Evolutionary conservation across 2,888 invertebrate genomes (phyloP), one percentile per base, ranked within the genome.

Genomic region (Nemapogon koenigi): DNA sequence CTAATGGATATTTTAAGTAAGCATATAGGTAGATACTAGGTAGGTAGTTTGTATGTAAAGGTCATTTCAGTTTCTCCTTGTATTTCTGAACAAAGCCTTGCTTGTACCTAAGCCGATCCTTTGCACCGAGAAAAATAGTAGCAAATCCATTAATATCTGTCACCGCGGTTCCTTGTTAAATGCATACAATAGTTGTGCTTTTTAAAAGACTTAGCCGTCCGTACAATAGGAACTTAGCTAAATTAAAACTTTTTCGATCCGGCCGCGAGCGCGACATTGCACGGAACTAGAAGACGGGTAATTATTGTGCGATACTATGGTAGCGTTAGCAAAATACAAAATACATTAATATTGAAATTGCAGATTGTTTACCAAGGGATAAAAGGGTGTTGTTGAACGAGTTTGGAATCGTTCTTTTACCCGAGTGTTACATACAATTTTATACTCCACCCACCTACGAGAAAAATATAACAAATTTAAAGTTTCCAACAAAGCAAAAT

Each of bases 201-300:
- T 78, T 73, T 72, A 75, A 68, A 76, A 73, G 70, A 68, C 69
- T 39, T 39, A 39, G 39, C 38, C 14, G 25, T 2, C 33, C 32
- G 65, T 62, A 76, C 75, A 76, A 76, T 65, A 57, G 71, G 58
- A 61, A 67, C 72, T 72, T 75, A 73, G 78, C 78, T 76, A 78
- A 78, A 76, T 75, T 78, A 78, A 78, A 78, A 78, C 65, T 78
- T 78, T 75, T 78, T 75, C 75, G 72, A 75, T 73, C 73, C 63
- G 57, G 59, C 55, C 56, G 60, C 62, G 61, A 61, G 60, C 62
- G 66, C 72, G 71, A 76, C 75, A 73, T 70, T 69, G 72, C 70
- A 68, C 68, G 67, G 64, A 69, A 65, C 66, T 68, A 60, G 64
- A 67, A 53, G 65, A 64, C 65, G 59, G 55, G 66, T 73, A 73